These are phyloP conservation scores for Meloidogyne hapla DNA, from an alignment of 1,140 invertebrate species.

Conservation along the genomic window DNA sequence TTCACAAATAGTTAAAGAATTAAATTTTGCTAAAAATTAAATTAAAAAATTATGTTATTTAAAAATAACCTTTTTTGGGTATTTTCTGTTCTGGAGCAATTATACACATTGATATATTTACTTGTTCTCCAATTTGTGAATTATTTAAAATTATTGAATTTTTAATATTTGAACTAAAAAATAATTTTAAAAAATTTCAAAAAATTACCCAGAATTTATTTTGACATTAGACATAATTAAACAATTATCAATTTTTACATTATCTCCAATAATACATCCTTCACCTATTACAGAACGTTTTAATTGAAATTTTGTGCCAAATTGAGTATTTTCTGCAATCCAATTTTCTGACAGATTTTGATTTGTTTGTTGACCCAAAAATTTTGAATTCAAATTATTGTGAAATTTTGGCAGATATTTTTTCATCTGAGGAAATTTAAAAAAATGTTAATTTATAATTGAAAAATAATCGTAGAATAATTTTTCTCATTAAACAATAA, in stretches of 20 bases:
- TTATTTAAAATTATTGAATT: constrained; percentile 15
- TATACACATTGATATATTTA: neutral
- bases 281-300: constrained; percentile 21
- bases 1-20: neutral
- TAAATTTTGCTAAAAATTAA: neutral
- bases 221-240: constrained; percentile 4
- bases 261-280: constrained; percentile 12
- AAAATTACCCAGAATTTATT: neutral
- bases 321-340: constrained; percentile 7
- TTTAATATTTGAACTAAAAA: neutral
- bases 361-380: constrained; percentile 8
- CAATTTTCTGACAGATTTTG: constrained; percentile 11
- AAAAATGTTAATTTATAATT: neutral
- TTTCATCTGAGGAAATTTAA: constrained; percentile 1
- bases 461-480: neutral
- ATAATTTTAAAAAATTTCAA: neutral
- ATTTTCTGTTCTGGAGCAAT: neutral
- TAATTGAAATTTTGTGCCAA: constrained; percentile 13
- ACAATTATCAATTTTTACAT: constrained; percentile 26
- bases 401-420: constrained; percentile 7
- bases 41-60: neutral
- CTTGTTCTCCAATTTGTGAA: neutral
- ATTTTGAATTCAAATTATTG: neutral
- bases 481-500: no score
- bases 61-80: neutral